These are phyloP conservation scores for Bradypodion pumilum DNA, from an alignment of 2,797 vertebrate species.

Conservation along the genomic window DNA sequence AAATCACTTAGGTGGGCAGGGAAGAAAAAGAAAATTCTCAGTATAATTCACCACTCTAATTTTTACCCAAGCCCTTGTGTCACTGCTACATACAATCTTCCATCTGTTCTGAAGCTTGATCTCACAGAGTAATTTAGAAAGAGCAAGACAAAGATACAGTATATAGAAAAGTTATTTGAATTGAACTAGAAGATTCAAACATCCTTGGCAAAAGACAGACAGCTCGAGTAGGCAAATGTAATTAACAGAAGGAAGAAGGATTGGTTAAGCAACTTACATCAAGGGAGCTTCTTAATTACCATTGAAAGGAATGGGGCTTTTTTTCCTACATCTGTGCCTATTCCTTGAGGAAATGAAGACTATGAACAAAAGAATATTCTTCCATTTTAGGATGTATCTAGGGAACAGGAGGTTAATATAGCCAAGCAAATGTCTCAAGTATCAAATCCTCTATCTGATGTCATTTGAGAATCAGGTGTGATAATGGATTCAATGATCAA, in stretches of 20 bases:
- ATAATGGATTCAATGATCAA: slow-evolving; percentile 34
- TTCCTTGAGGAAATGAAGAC: slow-evolving; percentile 42
- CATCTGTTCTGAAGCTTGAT: not conserved
- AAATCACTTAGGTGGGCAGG: not conserved
- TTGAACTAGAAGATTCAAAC: slow-evolving; percentile 4
- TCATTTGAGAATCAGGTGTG: slow-evolving; percentile 39
- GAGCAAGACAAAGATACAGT: not conserved
- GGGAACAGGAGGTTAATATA: slow-evolving; percentile 24
- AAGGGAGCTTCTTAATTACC: slow-evolving; percentile 66
- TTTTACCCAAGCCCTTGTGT: not conserved
- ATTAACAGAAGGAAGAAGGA: slow-evolving; percentile 61
- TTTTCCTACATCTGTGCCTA: slow-evolving; percentile 34
- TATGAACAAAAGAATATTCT: slow-evolving; percentile 42
- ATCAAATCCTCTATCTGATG: slow-evolving; percentile 23
- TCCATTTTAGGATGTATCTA: slow-evolving; percentile 30
- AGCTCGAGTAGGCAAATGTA: slow-evolving; percentile 68
- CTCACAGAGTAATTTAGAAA: not conserved
- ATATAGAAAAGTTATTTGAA: not conserved
- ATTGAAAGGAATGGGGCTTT: slow-evolving; percentile 47
- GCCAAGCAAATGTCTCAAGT: slow-evolving; percentile 7
- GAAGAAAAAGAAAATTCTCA: not conserved
- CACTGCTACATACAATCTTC: not conserved
- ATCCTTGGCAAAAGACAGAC: slow-evolving; percentile 53
- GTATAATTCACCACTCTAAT: not conserved
- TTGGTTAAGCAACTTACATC: slow-evolving; percentile 62